Evolutionary conservation across 1,140 invertebrate genomes (phyloP).

Genomic region (Littorina saxatilis): DNA sequence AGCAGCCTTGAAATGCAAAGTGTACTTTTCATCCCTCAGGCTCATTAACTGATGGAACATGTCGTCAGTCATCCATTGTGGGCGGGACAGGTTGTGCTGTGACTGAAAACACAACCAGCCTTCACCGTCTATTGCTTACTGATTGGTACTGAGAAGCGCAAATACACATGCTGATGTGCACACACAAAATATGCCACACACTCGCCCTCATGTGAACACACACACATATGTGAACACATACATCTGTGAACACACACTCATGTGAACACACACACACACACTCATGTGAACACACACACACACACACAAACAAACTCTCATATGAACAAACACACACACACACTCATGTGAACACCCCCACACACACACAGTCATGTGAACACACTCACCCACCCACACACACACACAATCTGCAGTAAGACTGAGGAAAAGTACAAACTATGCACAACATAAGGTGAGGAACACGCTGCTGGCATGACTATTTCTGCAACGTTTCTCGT

Average conservation of each 20-base stretch:
- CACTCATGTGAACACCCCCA: neutral
- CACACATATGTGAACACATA: neutral
- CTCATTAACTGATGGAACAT: constrained; percentile 16
- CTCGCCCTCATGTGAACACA: no score
- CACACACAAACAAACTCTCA: neutral
- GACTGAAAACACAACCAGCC: constrained; percentile 15
- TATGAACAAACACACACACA: neutral
- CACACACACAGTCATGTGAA: neutral
- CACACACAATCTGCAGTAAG: neutral
- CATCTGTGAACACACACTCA: neutral
- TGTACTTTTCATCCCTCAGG: neutral
- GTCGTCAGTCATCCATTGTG: constrained; percentile 30
- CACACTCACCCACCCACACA: neutral
- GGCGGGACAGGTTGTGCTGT: constrained; percentile 29
- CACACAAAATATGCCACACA: neutral
- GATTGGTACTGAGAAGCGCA: neutral
- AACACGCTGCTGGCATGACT: no score
- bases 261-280: neutral
- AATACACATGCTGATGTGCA: neutral
- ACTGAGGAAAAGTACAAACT: no score
- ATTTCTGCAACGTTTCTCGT: no score
- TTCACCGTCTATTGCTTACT: no score
- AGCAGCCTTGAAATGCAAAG: neutral
- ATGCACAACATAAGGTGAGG: no score
- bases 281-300: neutral